Conservation (phyloP, 2,113 vertebrate genomes). For the Proteles cristata region DNA sequence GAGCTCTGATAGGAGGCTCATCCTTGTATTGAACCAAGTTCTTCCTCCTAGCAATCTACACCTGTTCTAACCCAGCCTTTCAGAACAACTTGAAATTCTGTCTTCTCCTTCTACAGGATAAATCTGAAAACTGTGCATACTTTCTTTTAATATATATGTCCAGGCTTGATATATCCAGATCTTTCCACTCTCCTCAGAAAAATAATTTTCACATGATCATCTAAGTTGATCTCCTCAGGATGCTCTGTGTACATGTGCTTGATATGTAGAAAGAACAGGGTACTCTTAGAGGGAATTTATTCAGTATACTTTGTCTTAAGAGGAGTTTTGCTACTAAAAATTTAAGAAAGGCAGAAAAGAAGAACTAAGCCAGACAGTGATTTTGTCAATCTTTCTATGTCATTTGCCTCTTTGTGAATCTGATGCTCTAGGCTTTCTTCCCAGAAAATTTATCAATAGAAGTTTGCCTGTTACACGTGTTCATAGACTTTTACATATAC, state of each 20-base stretch:
- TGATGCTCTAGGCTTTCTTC: neutral
- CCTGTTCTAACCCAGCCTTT: neutral
- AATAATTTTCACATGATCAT: neutral
- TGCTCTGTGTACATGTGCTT: neutral
- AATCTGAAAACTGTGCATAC: neutral
- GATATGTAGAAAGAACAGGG: neutral
- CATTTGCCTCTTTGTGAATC: neutral
- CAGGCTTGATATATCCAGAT: neutral
- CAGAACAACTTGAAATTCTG: neutral
- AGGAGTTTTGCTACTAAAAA: neutral
- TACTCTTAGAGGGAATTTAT: neutral
- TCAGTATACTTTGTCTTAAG: neutral
- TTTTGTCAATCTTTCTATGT: neutral
- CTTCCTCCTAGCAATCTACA: neutral
- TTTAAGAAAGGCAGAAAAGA: neutral
- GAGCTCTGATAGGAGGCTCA: neutral
- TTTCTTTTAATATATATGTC: neutral
- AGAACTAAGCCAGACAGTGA: neutral
- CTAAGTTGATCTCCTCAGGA: neutral
- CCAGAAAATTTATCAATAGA: neutral
- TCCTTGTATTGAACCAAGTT: neutral
- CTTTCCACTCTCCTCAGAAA: neutral
- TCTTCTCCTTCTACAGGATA: neutral
- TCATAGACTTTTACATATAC: neutral
- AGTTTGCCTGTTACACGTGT: neutral